Evolutionary conservation across 1,140 invertebrate genomes (phyloP), one percentile per base, ranked within the genome.

Genomic region (Brachionus rotundiformis): DNA sequence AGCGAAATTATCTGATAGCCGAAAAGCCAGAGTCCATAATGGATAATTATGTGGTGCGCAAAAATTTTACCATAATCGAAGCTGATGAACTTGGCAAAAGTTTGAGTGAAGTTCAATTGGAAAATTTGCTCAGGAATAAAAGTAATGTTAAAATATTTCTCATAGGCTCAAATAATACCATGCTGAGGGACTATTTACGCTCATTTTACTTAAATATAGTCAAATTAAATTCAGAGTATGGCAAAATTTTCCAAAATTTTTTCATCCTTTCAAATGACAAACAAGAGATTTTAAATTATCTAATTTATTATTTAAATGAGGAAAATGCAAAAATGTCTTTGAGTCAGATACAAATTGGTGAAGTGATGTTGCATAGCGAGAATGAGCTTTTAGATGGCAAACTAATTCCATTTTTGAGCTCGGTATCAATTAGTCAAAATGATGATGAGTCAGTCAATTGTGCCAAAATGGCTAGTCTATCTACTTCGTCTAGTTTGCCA

Each of bases 401-500:
- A n/a, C 36, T 73, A 4, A n/a, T 73, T 16, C 36, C 39, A 2
- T 73, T 73, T 27, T 44, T 73, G 19, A 73, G 25, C 41, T 41
- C 36, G 36, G 39, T 73, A 25, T 23, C 33, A 8, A 44, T 73
- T 2, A 44, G 29, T 44, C 39, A 73, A 47, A 73, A 44, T 73
- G 68, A 73, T 0, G 68, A 73, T 3, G 68, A 73, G 11, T 10
- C 10, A 11, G 36, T 10, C 3, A 71, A 41, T 13, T 29, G 11
- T 31, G 65, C 29, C 29, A 73, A 73, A 25, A n/a, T 19, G 4
- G 33, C 29, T 31, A 73, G 19, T 47, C 25, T 73, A 25, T 44
- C 68, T 8, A 73, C 36, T 13, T 73, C 68, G 19, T 73, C 68
- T 2, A 73, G 68, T 73, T 41, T 73, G 36, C 68, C 68, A 47